A percentile compares a stretch with the other conserved stretches of the same genome.
phyloP scores from a whole-genome alignment of 2,797 vertebrate genomes.

The Aythya fuligula region DNA sequence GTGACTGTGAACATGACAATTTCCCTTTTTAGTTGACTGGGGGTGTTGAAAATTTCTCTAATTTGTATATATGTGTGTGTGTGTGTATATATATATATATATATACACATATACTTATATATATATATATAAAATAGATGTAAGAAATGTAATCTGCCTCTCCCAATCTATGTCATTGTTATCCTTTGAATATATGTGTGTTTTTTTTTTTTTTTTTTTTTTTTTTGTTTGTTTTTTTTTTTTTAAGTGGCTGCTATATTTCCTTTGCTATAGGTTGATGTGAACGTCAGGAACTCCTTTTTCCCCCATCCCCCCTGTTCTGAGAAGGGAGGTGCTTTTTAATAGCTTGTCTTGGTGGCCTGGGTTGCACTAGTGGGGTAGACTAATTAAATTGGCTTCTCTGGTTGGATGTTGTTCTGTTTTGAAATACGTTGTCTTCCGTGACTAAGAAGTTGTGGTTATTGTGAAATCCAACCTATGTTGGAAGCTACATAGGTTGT shows the following conservation, averaged over 20 bases:
- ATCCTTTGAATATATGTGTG: not conserved
- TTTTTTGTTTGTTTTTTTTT: not conserved
- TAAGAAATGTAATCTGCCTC: accelerated
- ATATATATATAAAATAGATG: not conserved
- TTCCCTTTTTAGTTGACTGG: not conserved
- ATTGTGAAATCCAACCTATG: accelerated
- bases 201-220: not conserved
- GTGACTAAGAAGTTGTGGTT: not conserved
- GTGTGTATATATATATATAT: too few relatives aligned
- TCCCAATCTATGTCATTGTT: accelerated
- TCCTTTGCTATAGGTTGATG: not conserved
- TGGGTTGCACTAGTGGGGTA: not conserved
- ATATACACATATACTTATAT: not conserved
- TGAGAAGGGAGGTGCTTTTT: not conserved
- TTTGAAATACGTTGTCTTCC: not conserved
- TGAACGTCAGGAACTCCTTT: not conserved
- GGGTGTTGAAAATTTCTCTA: not conserved
- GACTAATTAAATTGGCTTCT: not conserved
- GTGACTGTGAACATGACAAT: not conserved
- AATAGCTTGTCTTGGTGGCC: not conserved
- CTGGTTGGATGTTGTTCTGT: not conserved
- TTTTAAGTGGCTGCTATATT: not conserved
- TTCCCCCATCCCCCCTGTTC: not conserved
- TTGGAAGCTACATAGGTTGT: not conserved
- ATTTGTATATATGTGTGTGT: not conserved